These are phyloP conservation scores for Zaprionus taronus DNA, from an alignment of 1,140 invertebrate genomes.

Conservation along the genomic window DNA sequence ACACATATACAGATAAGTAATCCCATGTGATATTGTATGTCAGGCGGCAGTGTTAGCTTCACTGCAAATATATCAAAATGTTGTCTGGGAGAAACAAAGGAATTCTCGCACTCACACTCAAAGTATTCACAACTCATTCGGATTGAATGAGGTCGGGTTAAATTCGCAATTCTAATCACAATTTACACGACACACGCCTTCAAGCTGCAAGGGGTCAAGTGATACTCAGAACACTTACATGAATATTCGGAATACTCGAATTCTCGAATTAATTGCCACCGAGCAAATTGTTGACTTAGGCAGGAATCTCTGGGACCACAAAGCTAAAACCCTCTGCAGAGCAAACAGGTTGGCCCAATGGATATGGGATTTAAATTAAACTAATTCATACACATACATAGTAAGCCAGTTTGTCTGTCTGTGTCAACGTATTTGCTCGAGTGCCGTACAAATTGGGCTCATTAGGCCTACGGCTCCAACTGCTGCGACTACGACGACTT, in stretches of 20 bases:
- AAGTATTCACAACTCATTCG: neutral
- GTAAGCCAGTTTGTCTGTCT: neutral
- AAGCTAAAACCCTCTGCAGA: neutral
- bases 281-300: constrained; percentile 1
- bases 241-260: neutral
- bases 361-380: constrained; percentile 27
- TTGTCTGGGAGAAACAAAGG: neutral
- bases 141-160: neutral
- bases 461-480: constrained; percentile 6
- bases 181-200: constrained; percentile 6
- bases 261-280: constrained; percentile 4
- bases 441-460: constrained; percentile 29
- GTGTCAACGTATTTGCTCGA: neutral
- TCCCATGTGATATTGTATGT: neutral
- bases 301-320: neutral
- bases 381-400: constrained; percentile 22
- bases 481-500: neutral
- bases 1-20: neutral
- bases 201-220: neutral
- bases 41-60: neutral
- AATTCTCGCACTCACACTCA: neutral
- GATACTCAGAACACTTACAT: neutral
- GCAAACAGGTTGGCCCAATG: constrained; percentile 10
- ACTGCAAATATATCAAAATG: neutral
- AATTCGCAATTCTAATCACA: constrained; percentile 1